Evolutionary conservation across 2,797 vertebrate species (phyloP).

Genomic region (Acanthurus lineatus): DNA sequence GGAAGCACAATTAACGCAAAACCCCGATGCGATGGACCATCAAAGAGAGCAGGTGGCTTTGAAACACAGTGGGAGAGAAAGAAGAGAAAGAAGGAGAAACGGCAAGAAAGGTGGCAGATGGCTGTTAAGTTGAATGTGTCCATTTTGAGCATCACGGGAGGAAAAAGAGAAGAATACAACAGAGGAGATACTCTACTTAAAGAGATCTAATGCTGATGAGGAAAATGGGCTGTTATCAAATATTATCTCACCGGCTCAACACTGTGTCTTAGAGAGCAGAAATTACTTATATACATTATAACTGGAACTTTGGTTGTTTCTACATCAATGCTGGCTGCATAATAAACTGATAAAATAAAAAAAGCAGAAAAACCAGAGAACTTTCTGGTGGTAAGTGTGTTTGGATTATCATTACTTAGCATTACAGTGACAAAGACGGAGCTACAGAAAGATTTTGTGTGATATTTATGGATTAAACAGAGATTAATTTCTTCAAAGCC

Average conservation of each 20-base stretch:
- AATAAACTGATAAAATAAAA: conserved; percentile 25
- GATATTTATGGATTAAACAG: conserved; percentile 63
- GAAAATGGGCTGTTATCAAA: conserved; percentile 57
- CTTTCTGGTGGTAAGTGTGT: conserved; percentile 15
- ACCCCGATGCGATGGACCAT: conserved; percentile 56
- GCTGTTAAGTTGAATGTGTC: conserved; percentile 38
- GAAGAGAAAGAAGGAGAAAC: conserved; percentile 26
- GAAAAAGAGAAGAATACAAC: conserved; percentile 4
- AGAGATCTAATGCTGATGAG: conserved; percentile 13
- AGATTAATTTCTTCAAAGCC: conserved; percentile 61
- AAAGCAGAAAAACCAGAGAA: conserved; percentile 28
- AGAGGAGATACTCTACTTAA: conserved; percentile 1
- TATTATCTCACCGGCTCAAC: conserved; percentile 39
- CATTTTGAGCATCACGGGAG: conserved; percentile 13
- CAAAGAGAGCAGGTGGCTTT: conserved; percentile 70
- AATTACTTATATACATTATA: conserved; percentile 44
- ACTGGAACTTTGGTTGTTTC: conserved; percentile 7
- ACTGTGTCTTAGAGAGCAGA: conserved; percentile 36
- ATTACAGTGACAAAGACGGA: conserved; percentile 31
- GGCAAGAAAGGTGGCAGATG: conserved; percentile 65
- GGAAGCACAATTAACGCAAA: conserved; percentile 61
- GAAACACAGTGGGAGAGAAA: conserved; percentile 35
- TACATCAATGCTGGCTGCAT: conserved; percentile 23
- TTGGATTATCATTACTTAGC: conserved; percentile 29
- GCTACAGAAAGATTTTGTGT: conserved; percentile 37